Base-by-base conservation (phyloP, 2,888 invertebrate genomes). In the Zelleria hepariella region DNA sequence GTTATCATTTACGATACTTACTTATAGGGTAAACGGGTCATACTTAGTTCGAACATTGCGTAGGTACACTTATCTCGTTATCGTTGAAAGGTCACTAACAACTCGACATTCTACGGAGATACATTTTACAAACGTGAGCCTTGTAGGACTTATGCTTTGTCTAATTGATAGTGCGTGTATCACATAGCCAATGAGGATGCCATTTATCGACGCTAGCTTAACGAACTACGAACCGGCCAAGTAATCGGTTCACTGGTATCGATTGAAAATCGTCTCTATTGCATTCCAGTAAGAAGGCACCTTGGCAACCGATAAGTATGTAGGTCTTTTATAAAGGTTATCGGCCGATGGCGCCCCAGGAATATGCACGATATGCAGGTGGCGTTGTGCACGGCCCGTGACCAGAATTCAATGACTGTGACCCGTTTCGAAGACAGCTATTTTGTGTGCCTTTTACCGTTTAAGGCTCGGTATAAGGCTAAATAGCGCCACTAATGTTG, bases 281-380 rank as follows among this genome's bases (percentile, higher is more conserved):
- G 18, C 25, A n/a, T 54, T 54, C 5, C 18, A n/a, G 25, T 25
- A 18, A 54, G 26, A 25, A 6, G n/a, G 15, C 25, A 54, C 25
- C 15, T 54, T 6, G 6, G 25, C 18, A 27, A 54, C 24, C 10
- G 20, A n/a, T 55, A 55, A 27, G 42, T 55, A 8, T 32, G 55
- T 21, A 55, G 32, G 55, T 55, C 8, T 24, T 21, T 55, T 47
- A 27, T 26, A 51, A n/a, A 51, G 60, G 77, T 77, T 80, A 79
- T 80, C 78, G 74, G 69, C 71, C 71, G 65, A 48, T 57, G 57
- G 69, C 69, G 80, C 78, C 77, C 67, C 63, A 63, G 64, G 66
- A 65, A 69, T 69, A 78, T 82, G 74, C 68, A 65, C 70, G 65
- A 85, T n/a, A n/a, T 84, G 84, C 87, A 86, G 85, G 85, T 85